Evolutionary conservation across 2,113 vertebrate genomes (phyloP), one percentile per base, ranked within the genome.

Genomic region (Glareola pratincola): DNA sequence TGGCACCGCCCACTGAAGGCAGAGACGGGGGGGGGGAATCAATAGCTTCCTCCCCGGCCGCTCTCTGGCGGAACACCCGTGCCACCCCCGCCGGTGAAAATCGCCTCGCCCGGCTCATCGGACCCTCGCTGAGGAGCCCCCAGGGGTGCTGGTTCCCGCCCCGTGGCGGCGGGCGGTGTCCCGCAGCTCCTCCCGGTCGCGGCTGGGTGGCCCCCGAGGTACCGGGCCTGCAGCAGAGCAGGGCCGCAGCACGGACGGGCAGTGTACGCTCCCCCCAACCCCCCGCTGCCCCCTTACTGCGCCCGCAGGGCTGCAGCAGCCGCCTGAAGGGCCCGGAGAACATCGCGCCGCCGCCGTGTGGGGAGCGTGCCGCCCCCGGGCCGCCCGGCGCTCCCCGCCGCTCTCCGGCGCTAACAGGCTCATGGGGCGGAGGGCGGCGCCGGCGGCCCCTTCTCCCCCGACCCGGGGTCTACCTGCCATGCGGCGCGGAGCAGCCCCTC

Each of bases 251-350:
- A 21, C 19, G 12, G 9, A 17, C 3, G 30, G 8, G 11, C 12
- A 30, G 22, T 0, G 9, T 3, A 1, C 7, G 4, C 14, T 17
- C 0, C 13, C 3, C 7, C 18, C 14, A 2, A 0, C 2, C 16
- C 14, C 10, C 8, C 32, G 2, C 7, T 17, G 3, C 20, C 20
- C 12, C 9, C 95, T 96, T 94, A 95, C 96, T 36, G 67, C 32
- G 47, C 45, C 30, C 6, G 68, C 5, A 21, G 45, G 8, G 6
- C 3, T 6, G 14, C 59, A 14, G 59, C 16, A 95, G 57, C 51
- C 14, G 29, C 47, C n/a, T 12, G 30, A 88, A 47, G 26, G 6
- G 6, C 11, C 5, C 2, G 50, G 7, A 18, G 29, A 29, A 17
- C 94, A 94, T 85, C 14, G 12, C 7, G 36, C 30, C 2, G 45